Evolutionary conservation across 2,888 invertebrate genomes (phyloP), one percentile per base, ranked within the genome.

Genomic region (Tenthredo amoena): DNA sequence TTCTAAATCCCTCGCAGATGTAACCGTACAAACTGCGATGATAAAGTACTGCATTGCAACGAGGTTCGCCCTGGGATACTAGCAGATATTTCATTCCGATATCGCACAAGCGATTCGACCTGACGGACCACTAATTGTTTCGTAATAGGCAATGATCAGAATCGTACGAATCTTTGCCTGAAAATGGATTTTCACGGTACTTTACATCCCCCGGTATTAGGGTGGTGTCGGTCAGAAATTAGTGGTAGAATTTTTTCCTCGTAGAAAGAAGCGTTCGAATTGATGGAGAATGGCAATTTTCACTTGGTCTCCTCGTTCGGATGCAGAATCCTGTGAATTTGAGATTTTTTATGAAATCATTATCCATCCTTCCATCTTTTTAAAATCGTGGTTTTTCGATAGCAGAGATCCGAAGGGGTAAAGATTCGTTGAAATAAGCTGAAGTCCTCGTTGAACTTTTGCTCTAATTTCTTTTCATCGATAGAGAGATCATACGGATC

Each of bases 41-140:
- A 62, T 26, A 26, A 62, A 62, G 9, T 62, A 62, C 26, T 62
- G 26, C 62, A 62, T 21, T 62, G 12, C 26, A 62, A 62, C 62
- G 4, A 37, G 7, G n/a, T 21, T 12, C 12, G n/a, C 71, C n/a
- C 31, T 6, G 71, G 37, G 40, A 18, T 40, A 47, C 76, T 21
- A 15, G n/a, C 10, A 47, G 40, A 76, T 76, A 76, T 76, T 76
- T 76, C 76, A 76, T 47, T 31, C 26, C 12, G 10, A 68, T n/a
- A 76, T 47, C 47, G 26, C 12, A 40, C 26, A 43, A 76, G 26
- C 76, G 76, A 26, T 76, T 76, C n/a, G 7, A 43, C 47, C 26
- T 76, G 76, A 47, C 12, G 15, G 12, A 76, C 76, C 76, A 76
- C 47, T 76, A 76, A 76, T 76, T 76, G 47, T 76, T 47, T 47